Evolutionary conservation across 2,113 vertebrate genomes (phyloP).

Genomic region (Cheirogaleus medius): DNA sequence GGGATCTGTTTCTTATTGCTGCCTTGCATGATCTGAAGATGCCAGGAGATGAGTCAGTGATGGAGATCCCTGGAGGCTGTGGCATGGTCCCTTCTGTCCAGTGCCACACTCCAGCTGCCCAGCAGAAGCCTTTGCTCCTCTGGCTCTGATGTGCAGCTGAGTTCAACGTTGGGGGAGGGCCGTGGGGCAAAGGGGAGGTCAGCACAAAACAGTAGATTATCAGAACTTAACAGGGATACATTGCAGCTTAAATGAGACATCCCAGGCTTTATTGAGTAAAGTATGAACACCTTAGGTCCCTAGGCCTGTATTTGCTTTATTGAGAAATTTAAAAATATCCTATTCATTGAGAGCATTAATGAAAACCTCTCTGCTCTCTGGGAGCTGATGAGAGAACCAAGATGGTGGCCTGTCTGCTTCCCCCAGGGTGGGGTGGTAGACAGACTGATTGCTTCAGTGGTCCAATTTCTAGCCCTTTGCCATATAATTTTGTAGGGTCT

Average conservation of each 20-base stretch:
- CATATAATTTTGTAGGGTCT: rapidly evolving
- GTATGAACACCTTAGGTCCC: not conserved
- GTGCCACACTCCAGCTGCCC: rapidly evolving
- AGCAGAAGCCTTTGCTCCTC: not conserved
- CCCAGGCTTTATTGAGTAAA: not conserved
- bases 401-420: not conserved
- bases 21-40: not conserved
- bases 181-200: not conserved
- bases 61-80: not conserved
- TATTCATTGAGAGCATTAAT: not conserved
- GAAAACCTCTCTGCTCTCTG: not conserved
- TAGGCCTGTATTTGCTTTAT: too few relatives aligned
- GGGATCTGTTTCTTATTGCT: not conserved
- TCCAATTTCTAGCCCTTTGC: not conserved
- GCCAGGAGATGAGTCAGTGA: too few relatives aligned
- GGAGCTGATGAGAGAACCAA: not conserved
- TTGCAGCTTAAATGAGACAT: not conserved
- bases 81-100: not conserved
- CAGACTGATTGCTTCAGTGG: too few relatives aligned
- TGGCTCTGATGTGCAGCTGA: not conserved
- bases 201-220: not conserved
- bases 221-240: not conserved
- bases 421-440: not conserved
- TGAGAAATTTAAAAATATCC: not conserved
- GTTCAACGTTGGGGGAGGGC: too few relatives aligned